These are phyloP conservation scores for Caerostris darwini DNA, from an alignment of 1,140 invertebrate genomes.

Conservation along the genomic window DNA sequence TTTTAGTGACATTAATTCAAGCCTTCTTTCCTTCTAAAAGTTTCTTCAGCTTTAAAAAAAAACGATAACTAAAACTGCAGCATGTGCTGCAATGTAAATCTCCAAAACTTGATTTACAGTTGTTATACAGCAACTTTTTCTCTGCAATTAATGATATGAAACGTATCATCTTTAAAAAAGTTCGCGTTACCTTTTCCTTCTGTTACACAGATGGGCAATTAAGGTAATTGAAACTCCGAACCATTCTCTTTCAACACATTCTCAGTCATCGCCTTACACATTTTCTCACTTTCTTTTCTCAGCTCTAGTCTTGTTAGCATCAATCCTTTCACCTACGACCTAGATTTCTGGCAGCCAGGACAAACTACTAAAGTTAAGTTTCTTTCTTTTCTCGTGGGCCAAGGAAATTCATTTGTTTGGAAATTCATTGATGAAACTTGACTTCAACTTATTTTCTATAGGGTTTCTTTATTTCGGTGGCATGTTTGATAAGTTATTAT, in stretches of 20 bases:
- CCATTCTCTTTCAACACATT: background rate
- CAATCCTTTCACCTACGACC: slow-evolving; percentile 21
- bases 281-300: background rate
- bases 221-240: slow-evolving; percentile 29
- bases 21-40: no score
- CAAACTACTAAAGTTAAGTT: background rate
- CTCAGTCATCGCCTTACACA: slow-evolving; percentile 3
- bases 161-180: background rate
- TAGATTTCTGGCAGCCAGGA: background rate
- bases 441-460: background rate
- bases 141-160: background rate
- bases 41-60: background rate
- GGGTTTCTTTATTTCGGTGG: no score
- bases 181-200: background rate
- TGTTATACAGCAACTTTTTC: background rate
- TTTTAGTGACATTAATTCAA: no score
- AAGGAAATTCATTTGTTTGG: background rate
- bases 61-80: background rate
- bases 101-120: background rate
- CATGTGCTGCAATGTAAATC: background rate
- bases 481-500: no score
- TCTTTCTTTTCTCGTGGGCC: background rate
- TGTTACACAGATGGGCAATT: background rate
- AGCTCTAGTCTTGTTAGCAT: slow-evolving; percentile 57
- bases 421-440: background rate